Conservation (phyloP, 2,797 vertebrate species). For the Sebastes nivosus region DNA sequence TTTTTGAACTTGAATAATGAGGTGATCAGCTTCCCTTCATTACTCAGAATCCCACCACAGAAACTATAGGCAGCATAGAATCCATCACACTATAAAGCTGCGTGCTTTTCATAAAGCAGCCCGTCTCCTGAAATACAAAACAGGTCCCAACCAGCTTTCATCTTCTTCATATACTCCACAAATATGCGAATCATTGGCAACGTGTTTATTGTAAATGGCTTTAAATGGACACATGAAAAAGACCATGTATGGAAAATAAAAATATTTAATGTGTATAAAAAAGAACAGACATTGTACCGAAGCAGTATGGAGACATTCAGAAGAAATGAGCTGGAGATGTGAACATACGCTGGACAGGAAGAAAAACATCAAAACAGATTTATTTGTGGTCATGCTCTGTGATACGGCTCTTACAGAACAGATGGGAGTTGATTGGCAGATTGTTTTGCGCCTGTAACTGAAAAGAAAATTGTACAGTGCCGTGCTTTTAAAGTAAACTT, state of each 20-base stretch:
- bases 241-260: slow-evolving; percentile 72
- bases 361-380: not conserved
- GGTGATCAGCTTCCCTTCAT: not conserved
- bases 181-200: slow-evolving; percentile 45
- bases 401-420: not conserved
- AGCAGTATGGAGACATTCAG: slow-evolving; percentile 63
- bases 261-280: slow-evolving; percentile 75
- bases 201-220: slow-evolving; percentile 79
- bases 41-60: not conserved
- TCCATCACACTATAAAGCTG: not conserved
- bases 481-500: not conserved
- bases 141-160: no score
- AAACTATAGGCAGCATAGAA: not conserved
- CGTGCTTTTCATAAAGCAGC: not conserved
- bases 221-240: slow-evolving; percentile 68
- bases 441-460: not conserved
- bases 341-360: slow-evolving; percentile 5
- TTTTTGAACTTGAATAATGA: not conserved
- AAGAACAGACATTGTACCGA: slow-evolving; percentile 51
- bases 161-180: not conserved
- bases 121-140: not conserved
- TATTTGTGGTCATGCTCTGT: not conserved
- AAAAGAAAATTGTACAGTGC: not conserved
- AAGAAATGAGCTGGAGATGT: slow-evolving; percentile 16
- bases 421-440: not conserved